Conservation (phyloP, 1,140 invertebrate genomes). For the Ceratitis capitata region DNA sequence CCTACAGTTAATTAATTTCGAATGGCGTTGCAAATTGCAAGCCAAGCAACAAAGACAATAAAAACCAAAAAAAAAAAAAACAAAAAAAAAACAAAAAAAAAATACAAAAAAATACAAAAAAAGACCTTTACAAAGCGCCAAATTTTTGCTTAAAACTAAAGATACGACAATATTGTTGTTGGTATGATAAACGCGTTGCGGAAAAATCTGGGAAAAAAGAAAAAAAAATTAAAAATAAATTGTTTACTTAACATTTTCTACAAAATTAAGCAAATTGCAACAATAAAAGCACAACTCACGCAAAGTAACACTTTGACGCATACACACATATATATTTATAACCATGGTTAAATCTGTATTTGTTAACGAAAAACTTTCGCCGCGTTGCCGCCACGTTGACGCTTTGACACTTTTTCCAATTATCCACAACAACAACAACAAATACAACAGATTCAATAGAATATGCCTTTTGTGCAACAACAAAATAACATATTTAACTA, state of each 20-base stretch:
- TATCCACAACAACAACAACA: neutral
- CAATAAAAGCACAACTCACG: neutral
- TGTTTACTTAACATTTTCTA: neutral
- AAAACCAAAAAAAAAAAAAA: neutral
- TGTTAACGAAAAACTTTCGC: neutral
- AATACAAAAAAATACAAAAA: neutral
- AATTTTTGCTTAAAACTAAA: neutral
- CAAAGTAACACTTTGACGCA: neutral
- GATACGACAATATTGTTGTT: neutral
- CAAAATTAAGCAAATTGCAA: constrained; percentile 30
- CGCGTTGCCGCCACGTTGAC: neutral
- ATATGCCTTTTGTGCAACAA: neutral
- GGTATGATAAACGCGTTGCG: neutral
- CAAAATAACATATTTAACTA: neutral
- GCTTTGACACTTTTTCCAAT: constrained; percentile 13
- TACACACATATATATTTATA: neutral
- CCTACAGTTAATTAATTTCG: constrained; percentile 34
- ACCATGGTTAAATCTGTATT: neutral
- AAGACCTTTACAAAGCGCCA: neutral
- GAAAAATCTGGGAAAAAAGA: too few species aligned
- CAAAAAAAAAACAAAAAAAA: too few species aligned
- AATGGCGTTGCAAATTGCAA: constrained; percentile 10
- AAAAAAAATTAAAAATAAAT: neutral
- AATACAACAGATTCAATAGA: neutral
- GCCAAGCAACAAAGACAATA: neutral